Conservation (phyloP, 2,113 vertebrate species). For the Aptenodytes patagonicus region DNA sequence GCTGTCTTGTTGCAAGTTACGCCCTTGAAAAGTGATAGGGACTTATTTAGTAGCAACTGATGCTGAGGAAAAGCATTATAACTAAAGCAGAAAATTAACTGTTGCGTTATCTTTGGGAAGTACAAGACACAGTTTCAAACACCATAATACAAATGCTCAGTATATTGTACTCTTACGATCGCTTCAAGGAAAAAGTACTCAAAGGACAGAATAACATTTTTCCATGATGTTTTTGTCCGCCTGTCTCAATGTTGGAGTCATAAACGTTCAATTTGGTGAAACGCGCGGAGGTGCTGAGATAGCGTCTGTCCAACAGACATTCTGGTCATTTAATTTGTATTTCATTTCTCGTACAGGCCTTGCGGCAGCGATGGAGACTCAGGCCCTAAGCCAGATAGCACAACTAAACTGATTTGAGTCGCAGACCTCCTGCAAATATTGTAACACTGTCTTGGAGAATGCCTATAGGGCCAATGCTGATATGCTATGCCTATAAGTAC, state of each 20-base stretch:
- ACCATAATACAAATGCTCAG: not conserved
- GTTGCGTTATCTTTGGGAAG: not conserved
- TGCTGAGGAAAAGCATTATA: not conserved
- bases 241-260: not conserved
- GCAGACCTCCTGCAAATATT: not conserved
- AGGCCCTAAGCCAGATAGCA: not conserved
- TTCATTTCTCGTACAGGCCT: not conserved
- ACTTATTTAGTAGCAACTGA: not conserved
- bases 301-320: not conserved
- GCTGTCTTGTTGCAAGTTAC: constrained; percentile 41
- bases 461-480: not conserved
- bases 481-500: not conserved
- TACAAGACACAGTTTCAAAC: not conserved
- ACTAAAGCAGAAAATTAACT: not conserved
- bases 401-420: not conserved
- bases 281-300: not conserved
- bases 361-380: not conserved
- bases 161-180: not conserved
- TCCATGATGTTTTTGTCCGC: not conserved
- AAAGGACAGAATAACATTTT: not conserved
- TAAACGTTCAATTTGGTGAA: not conserved
- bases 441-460: not conserved
- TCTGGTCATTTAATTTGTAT: not conserved
- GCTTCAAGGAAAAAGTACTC: not conserved
- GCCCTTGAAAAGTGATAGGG: constrained; percentile 9